Conservation (phyloP, 2,797 vertebrate genomes). For the Carduelis carduelis region DNA sequence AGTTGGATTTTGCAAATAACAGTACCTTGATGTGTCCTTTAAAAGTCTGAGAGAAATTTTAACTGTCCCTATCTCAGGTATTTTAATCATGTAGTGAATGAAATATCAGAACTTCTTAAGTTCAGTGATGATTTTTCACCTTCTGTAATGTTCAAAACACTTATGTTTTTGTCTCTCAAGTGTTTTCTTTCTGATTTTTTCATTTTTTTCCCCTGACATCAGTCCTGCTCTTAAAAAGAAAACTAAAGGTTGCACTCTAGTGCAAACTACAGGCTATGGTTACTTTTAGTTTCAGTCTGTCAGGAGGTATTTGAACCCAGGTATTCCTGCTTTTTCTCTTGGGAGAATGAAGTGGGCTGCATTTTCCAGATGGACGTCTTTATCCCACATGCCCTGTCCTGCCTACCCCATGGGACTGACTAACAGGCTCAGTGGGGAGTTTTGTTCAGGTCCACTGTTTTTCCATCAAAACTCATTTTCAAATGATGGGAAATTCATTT, state of each 20-base stretch:
- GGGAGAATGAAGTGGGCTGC: not conserved
- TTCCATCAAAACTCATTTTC: not conserved
- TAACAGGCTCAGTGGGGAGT: not conserved
- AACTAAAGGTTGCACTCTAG: not conserved
- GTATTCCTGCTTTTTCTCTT: not conserved
- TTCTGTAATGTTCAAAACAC: not conserved
- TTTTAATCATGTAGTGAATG: not conserved
- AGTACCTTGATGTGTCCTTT: not conserved
- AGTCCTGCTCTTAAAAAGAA: not conserved
- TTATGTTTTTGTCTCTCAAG: not conserved
- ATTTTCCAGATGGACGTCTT: not conserved
- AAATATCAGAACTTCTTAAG: not conserved
- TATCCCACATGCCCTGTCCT: not conserved
- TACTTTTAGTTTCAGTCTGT: not conserved
- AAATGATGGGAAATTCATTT: not conserved
- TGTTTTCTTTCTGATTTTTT: not conserved
- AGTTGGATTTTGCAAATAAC: not conserved
- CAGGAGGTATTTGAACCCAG: not conserved
- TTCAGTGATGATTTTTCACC: not conserved
- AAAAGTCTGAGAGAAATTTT: not conserved
- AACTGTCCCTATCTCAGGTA: not conserved
- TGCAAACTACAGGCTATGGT: not conserved
- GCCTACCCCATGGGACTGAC: not conserved
- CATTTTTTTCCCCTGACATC: not conserved
- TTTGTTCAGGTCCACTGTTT: not conserved